Percentiles rank a stretch among this genome's conserved stretches.
These are phyloP conservation scores for Caenorhabditis tropicalis DNA, from an alignment of 1,140 invertebrate genomes.

Conservation along the genomic window DNA sequence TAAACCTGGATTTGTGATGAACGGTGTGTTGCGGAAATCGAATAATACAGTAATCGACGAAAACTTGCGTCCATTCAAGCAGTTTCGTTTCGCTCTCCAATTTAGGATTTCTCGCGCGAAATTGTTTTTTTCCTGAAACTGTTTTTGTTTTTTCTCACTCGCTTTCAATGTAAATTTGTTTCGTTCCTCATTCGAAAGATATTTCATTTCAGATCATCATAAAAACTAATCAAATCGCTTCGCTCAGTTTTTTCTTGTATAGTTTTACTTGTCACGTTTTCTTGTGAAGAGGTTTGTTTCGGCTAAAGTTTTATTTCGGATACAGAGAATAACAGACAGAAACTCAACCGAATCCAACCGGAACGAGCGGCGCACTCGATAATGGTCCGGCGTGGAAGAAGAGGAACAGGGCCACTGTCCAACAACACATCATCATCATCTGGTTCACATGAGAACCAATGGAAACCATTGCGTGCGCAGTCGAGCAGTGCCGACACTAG, in stretches of 20 bases:
- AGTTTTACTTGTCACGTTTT: neutral
- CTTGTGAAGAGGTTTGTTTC: neutral
- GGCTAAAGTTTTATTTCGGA: neutral
- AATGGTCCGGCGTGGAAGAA: conserved; percentile 33
- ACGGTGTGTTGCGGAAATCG: neutral
- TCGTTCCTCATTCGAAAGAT: neutral
- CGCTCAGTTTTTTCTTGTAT: neutral
- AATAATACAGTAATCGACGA: neutral
- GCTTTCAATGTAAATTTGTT: neutral
- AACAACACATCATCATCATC: conserved; percentile 13
- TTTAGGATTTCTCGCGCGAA: neutral
- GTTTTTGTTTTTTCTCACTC: neutral
- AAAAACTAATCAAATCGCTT: neutral
- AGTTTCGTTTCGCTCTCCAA: neutral
- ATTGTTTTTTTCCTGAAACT: neutral
- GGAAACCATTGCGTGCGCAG: neutral
- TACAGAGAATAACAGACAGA: neutral
- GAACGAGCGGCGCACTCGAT: conserved; percentile 21
- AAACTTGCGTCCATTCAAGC: neutral
- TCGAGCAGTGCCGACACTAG: neutral
- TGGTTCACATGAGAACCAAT: neutral
- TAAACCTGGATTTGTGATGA: too few relatives aligned
- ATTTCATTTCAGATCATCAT: neutral
- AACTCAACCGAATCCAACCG: neutral
- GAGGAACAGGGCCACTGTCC: neutral